These are phyloP conservation scores for Muscina levida DNA, from an alignment of 2,888 invertebrate species.

Conservation along the genomic window DNA sequence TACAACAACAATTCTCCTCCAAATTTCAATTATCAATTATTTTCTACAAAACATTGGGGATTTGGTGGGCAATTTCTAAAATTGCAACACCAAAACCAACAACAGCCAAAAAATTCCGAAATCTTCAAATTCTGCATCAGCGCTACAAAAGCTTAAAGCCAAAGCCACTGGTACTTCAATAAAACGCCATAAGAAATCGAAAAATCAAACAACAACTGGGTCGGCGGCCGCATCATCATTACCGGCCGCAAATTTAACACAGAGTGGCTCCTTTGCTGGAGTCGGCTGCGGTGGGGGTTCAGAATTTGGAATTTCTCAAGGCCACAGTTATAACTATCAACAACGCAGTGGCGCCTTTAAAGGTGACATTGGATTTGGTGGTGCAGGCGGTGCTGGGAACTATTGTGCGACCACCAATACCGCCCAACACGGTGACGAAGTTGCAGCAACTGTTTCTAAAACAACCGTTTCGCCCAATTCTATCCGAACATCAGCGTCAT, in stretches of 20 bases:
- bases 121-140: constrained; percentile 73
- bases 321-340: constrained; percentile 63
- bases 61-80: constrained; percentile 72
- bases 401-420: constrained; percentile 61
- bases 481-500: constrained; percentile 51
- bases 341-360: constrained; percentile 77
- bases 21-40: constrained; percentile 33
- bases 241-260: constrained; percentile 52
- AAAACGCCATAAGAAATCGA: constrained; percentile 70
- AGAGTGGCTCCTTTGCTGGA: constrained; percentile 64
- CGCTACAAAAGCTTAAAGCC: constrained; percentile 77
- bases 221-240: constrained; percentile 62
- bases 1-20: neutral
- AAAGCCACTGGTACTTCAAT: constrained; percentile 74
- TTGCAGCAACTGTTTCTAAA: constrained; percentile 55
- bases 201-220: constrained; percentile 62
- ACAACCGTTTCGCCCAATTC: constrained; percentile 58
- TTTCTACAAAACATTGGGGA: constrained; percentile 55
- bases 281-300: constrained; percentile 52
- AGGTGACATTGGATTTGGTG: constrained; percentile 72
- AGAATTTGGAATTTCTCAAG: constrained; percentile 60
- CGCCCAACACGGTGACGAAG: constrained; percentile 52
- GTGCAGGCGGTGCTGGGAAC: constrained; percentile 70
- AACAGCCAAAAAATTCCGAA: constrained; percentile 77
- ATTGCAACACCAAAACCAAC: constrained; percentile 68